Base-by-base conservation (phyloP, 2,797 vertebrate species). In the Erethizon dorsatum region DNA sequence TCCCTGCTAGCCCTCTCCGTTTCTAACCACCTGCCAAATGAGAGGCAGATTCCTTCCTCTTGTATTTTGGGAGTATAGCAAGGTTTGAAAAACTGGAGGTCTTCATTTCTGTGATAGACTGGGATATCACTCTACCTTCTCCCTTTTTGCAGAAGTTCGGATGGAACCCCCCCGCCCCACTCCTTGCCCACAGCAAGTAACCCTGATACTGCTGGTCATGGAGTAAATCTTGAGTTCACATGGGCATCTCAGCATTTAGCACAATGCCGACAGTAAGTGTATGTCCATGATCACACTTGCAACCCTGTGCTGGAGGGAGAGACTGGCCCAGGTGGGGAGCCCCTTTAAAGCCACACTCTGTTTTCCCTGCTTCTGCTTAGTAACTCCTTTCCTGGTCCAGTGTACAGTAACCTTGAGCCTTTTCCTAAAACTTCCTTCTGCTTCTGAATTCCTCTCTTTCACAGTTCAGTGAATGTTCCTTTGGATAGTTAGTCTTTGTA, bases 21-120 rank as follows among this genome's bases (percentile, higher is more conserved):
- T 89, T 91, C 83, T 96, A 63, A 85, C 83, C 77, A 91, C 91
- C 93, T 91, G 91, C 94, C 90, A 90, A 95, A 88, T 37, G 52
- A 95, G 71, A 93, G 87, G 80, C 65, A 75, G 56, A 61, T 12
- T 75, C 88, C 41, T 56, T 59, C 82, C 52, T 91, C 63, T 87
- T 96, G 78, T 90, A 20, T 79, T 69, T 86, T 11, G 57, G 63
- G 65, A 95, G 83, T 56, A 67, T 50, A 57, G 33, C 59, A 47
- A 67, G 37, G 28, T 97, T 91, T 54, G 75, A 85, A 84, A 96
- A 91, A 65, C n/a, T 33, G 45, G 65, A 84, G 71, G 33, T 54
- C 24, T 52, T 4, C n/a, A 31, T 93, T 67, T 88, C 63, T 91
- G 33, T 24, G 15, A 71, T 69, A 28, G 45, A 77, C 80, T 59